Evolutionary conservation across 1,140 invertebrate genomes (phyloP).

Genomic region (Palaemon carinicauda): DNA sequence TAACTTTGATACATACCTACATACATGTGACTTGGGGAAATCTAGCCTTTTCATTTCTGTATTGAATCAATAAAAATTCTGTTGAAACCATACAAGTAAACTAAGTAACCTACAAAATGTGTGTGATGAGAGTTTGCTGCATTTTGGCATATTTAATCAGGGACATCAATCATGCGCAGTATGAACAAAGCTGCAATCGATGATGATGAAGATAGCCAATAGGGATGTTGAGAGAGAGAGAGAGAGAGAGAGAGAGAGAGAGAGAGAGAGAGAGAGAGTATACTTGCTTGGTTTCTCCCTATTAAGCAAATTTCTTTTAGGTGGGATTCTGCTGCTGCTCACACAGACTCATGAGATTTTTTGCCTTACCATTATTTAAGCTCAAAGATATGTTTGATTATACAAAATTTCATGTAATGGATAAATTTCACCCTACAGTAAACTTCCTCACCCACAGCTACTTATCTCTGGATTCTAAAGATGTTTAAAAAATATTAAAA

Average conservation of each 20-base stretch:
- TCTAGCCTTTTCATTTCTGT: conserved; percentile 51
- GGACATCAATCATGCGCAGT: conserved; percentile 50
- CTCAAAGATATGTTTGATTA: conserved; percentile 56
- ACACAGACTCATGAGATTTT: not conserved
- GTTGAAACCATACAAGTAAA: conserved; percentile 51
- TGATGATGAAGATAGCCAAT: conserved; percentile 33
- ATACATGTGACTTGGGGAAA: conserved; percentile 53
- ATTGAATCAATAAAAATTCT: conserved; percentile 54
- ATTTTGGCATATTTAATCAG: conserved; percentile 53
- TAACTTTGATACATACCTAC: conserved; percentile 57
- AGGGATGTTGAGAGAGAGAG: no score
- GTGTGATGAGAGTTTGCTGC: conserved; percentile 54
- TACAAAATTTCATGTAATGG: conserved; percentile 13
- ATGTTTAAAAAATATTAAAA: not conserved
- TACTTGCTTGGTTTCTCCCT: no score
- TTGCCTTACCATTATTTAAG: conserved; percentile 31
- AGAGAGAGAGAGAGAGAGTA: no score
- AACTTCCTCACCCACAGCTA: not conserved
- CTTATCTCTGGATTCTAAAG: not conserved
- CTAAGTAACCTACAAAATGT: conserved; percentile 50
- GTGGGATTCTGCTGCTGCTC: conserved; percentile 6
- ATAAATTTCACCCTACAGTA: not conserved
- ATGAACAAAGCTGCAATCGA: conserved; percentile 50
- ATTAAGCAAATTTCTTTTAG: not conserved
- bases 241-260: no score